Evolutionary conservation across 1,140 invertebrate species (phyloP).

Genomic region (Lordiphosa mommai): DNA sequence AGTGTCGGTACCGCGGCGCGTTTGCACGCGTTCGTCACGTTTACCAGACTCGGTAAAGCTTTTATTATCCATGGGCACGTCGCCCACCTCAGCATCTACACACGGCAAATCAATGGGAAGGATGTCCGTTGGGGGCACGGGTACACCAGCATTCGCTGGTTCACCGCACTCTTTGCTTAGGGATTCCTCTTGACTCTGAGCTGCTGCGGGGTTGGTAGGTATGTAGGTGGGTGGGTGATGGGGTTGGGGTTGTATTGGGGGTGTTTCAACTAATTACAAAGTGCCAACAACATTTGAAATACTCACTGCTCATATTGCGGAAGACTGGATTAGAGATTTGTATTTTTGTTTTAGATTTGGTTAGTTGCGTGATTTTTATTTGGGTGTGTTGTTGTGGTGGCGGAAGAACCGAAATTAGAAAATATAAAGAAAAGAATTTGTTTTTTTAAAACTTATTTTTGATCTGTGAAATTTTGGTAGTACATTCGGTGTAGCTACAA

Average conservation of each 20-base stretch:
- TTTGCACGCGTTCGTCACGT: slow-evolving; percentile 26
- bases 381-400: not conserved
- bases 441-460: slow-evolving; percentile 13
- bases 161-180: too few species aligned
- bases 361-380: slow-evolving; percentile 7
- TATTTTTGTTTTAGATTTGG: slow-evolving; percentile 4
- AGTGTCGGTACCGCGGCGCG: slow-evolving; percentile 14
- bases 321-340: slow-evolving; percentile 28
- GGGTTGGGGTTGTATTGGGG: not conserved
- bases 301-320: slow-evolving; percentile 74
- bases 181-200: not conserved
- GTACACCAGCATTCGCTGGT: not conserved
- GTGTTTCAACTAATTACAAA: not conserved
- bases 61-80: slow-evolving; percentile 23
- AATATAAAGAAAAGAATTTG: not conserved
- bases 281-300: slow-evolving; percentile 14
- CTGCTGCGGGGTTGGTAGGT: not conserved
- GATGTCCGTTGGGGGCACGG: not conserved
- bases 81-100: slow-evolving; percentile 4
- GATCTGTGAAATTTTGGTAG: slow-evolving; percentile 3
- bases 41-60: slow-evolving; percentile 13
- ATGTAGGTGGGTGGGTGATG: slow-evolving; percentile 1
- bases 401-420: slow-evolving; percentile 6
- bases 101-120: slow-evolving; percentile 25
- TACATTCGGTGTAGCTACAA: not conserved